Base-by-base conservation (phyloP, 2,113 vertebrate species). In the Ophthalmolycus amberensis region DNA sequence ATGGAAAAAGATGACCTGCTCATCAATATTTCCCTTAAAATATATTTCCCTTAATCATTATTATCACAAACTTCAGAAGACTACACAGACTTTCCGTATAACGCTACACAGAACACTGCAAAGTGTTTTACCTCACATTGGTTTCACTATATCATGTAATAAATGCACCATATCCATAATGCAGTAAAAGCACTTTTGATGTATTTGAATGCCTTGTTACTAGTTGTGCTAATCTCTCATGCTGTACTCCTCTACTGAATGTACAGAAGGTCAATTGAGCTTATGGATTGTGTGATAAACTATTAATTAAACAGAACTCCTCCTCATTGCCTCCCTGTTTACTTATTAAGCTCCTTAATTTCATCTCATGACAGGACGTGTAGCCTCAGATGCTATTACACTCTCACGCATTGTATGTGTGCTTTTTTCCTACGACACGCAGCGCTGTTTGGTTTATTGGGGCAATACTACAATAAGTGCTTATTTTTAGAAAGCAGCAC, bases 241-340 rank as follows among this genome's bases (percentile, higher is more conserved):
- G 66, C 71, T 71, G 32, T 54, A 32, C 74, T 85, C 70, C 70
- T 71, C 46, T 20, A 25, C 32, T 25, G 7, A 78, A 87, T 9
- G 58, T 77, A 69, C 81, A 79, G 59, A 63, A 79, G 88, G 85
- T 91, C 85, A 80, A 50, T 38, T 59, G 68, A 90, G 82, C 85
- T 83, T 83, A 82, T 77, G 72, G 72, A 80, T 83, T 66, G 52
- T 72, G 42, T 25, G 77, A 86, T 91, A 83, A 88, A 88, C 42
- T 83, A 87, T 88, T 91, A 89, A 90, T 90, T 87, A 89, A 37
- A 75, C 63, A 62, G 32, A 85, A 75, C 70, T 87, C 84, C 82
- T 81, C 82, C 85, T 81, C 63, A 22, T 79, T 83, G 79, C 54
- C 83, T 76, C 75, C 48, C 77, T 71, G 71, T 86, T 89, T 80